Base-by-base conservation (phyloP, 2,888 invertebrate species). In the Halocaridina rubra region DNA sequence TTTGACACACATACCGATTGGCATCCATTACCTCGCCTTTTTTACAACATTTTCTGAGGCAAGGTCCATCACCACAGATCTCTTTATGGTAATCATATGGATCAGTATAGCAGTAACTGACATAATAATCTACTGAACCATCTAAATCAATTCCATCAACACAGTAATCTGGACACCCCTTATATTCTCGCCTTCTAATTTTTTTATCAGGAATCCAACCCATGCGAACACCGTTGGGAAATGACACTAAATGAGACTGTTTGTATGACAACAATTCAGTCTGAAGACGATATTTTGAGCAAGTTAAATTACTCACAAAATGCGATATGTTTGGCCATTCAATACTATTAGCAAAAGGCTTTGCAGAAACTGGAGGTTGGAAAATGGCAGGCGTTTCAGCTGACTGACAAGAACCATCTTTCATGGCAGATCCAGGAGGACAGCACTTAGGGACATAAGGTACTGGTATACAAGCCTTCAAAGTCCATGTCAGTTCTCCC, bases 1-100 rank as follows among this genome's bases (percentile, higher is more conserved):
- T n/a, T 29, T 24, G 29, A 72, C 39, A 39, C 78, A 78, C 0
- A 19, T 78, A 30, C n/a, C 27, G 4, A 29, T 29, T 39, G 2
- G 4, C n/a, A 72, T 46, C 46, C 78, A 84, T 78, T 61, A 61
- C 30, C 16, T 84, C 57, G n/a, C 64, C 72, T 5, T 46, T 5
- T 61, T 59, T 22, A 29, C 82, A 84, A 57, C 82, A 84, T 27
- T 84, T 84, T 2, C 77, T 71, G 16, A 84, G 53, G 30, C 82
- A 84, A 3, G 46, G 46, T 5, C 61, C 33, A 19, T 53, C 71
- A 1, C 59, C 22, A 27, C 82, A 84, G 4, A 33, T 27, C 33
- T 27, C 46, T 22, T 74, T 3, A 39, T 78, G 72, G 3, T 7
- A 5, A 10, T 3, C 33, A 19, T 29, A 2, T 19, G 82, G 82